These are phyloP conservation scores for Coptodon rendalli DNA, from an alignment of 2,113 vertebrate genomes.

Conservation along the genomic window DNA sequence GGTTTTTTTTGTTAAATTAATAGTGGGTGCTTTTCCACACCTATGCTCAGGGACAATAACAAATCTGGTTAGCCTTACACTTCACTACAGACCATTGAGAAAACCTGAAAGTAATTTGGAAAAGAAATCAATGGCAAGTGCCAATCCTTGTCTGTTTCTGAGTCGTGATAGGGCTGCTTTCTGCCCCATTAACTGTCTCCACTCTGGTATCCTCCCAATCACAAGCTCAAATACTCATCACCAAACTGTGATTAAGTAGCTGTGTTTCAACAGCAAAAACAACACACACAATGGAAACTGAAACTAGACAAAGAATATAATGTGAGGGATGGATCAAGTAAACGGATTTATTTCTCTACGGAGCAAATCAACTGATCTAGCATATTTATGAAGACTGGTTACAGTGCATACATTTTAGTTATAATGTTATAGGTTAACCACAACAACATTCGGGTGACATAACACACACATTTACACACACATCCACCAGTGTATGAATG, in stretches of 20 bases:
- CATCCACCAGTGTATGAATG: too few species aligned
- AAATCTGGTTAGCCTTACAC: not conserved
- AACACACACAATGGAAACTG: not conserved
- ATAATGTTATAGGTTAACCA: not conserved
- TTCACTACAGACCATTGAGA: not conserved
- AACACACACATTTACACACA: not conserved
- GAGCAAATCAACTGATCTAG: not conserved
- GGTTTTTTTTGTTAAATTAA: not conserved
- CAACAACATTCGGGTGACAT: not conserved
- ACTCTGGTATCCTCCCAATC: conserved; percentile 23
- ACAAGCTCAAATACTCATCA: conserved; percentile 28
- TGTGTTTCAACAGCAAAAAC: not conserved
- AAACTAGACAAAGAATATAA: not conserved
- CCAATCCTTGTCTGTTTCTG: conserved; percentile 14
- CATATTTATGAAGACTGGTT: not conserved
- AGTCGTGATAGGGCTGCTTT: conserved; percentile 37
- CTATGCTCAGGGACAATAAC: not conserved
- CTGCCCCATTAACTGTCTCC: conserved; percentile 40
- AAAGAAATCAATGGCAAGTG: conserved; percentile 31
- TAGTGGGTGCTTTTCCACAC: not conserved
- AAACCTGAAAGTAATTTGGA: conserved; percentile 32
- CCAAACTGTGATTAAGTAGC: not conserved
- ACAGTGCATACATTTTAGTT: not conserved
- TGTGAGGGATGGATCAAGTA: not conserved
- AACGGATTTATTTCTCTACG: not conserved